Percentiles rank a stretch among this genome's conserved stretches.
These are phyloP conservation scores for Aptenodytes patagonicus DNA, from an alignment of 2,113 vertebrate genomes.

Conservation along the genomic window DNA sequence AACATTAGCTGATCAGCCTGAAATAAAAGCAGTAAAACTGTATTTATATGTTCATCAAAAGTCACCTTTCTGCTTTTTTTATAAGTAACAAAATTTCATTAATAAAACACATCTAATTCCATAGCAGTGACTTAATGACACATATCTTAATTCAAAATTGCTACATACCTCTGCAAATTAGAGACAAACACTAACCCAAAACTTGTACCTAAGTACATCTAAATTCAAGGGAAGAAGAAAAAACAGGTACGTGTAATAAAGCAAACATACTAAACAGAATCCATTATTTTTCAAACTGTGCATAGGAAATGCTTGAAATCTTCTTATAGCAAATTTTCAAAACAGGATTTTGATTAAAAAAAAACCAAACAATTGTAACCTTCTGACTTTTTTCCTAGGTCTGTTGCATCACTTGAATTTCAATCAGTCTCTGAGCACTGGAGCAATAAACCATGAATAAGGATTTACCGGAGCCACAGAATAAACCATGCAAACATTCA, in stretches of 20 bases:
- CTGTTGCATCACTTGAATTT: background rate
- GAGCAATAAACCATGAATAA: background rate
- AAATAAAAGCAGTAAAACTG: slow-evolving; percentile 23
- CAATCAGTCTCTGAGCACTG: background rate
- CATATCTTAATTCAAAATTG: background rate
- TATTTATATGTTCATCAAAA: background rate
- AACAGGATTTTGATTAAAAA: background rate
- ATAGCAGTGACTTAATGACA: background rate
- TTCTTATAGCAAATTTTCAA: background rate
- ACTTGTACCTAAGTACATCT: background rate
- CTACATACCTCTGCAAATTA: background rate
- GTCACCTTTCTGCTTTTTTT: background rate
- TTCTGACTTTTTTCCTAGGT: background rate
- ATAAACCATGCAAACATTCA: background rate
- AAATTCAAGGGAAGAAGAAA: background rate
- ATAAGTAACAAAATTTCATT: background rate
- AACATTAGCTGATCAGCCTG: slow-evolving; percentile 96
- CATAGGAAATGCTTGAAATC: background rate
- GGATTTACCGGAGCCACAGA: background rate
- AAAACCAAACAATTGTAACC: background rate
- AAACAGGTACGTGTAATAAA: background rate
- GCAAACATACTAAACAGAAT: background rate
- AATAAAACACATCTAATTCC: background rate
- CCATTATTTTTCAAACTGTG: background rate
- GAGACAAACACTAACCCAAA: background rate